These are phyloP conservation scores for Germaria angustata DNA, from an alignment of 2,888 invertebrate species.

Conservation along the genomic window DNA sequence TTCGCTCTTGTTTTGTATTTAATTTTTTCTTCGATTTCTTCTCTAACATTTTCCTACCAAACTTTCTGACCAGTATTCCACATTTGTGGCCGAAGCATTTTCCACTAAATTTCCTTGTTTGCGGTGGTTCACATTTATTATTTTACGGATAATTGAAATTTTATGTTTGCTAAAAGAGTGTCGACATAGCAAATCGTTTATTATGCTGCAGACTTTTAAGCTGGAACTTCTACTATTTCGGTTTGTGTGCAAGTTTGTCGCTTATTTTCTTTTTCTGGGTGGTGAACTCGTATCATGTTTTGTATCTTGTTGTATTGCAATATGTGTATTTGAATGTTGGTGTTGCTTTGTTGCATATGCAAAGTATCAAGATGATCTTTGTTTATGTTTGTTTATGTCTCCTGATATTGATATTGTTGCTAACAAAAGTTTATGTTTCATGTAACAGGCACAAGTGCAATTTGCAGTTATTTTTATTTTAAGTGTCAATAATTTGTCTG, in stretches of 20 bases:
- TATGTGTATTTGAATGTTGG: conserved; percentile 38
- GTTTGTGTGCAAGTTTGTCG: not conserved
- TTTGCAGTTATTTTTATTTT: conserved; percentile 54
- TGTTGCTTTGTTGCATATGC: conserved; percentile 18
- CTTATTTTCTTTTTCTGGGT: conserved; percentile 21
- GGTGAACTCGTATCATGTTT: conserved; percentile 60
- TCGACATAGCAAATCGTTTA: conserved; percentile 64
- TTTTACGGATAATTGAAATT: conserved; percentile 75
- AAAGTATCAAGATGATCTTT: conserved; percentile 59
- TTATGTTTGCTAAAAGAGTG: conserved; percentile 71
- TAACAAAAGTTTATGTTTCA: conserved; percentile 58
- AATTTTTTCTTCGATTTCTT: not conserved
- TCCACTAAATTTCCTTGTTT: conserved; percentile 31
- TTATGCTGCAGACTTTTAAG: conserved; percentile 23
- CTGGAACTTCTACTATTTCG: conserved; percentile 5
- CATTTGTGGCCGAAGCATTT: conserved; percentile 30
- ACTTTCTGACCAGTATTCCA: conserved; percentile 17
- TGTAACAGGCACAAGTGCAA: conserved; percentile 64
- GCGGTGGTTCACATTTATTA: conserved; percentile 54
- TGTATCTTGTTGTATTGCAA: conserved; percentile 48
- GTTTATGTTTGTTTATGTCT: conserved; percentile 53
- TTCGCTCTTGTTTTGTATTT: conserved; percentile 23
- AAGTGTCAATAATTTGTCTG: conserved; percentile 61
- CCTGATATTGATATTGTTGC: conserved; percentile 40
- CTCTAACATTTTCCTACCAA: conserved; percentile 3